phyloP scores from a whole-genome alignment of 2,113 vertebrate species.

The Chrysemys picta region DNA sequence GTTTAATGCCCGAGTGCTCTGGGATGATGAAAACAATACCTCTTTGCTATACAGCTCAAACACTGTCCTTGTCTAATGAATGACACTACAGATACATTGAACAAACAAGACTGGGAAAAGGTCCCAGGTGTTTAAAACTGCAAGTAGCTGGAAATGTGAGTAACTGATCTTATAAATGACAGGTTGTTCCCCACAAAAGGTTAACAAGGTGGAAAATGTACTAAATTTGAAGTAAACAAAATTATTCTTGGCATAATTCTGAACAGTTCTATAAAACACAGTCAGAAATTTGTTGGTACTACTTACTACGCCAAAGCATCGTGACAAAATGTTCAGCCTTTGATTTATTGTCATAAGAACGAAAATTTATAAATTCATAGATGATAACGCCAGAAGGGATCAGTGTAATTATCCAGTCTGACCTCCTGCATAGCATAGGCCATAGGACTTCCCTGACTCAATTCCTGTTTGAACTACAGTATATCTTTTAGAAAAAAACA shows the following conservation, averaged over 20 bases:
- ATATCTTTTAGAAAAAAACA: neutral
- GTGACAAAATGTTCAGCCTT: neutral
- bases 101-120: constrained; percentile 19
- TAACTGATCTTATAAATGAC: neutral
- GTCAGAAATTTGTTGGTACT: neutral
- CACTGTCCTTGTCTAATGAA: neutral
- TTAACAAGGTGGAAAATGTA: neutral
- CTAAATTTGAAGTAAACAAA: neutral
- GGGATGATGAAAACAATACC: neutral
- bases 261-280: neutral
- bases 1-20: neutral
- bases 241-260: neutral
- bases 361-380: neutral
- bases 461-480: neutral
- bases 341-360: neutral
- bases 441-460: neutral
- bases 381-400: neutral
- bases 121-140: constrained; percentile 3
- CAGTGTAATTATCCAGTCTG: neutral
- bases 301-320: neutral
- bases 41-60: neutral
- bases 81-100: neutral
- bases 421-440: neutral
- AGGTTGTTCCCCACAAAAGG: neutral
- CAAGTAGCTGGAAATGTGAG: neutral